Base-by-base conservation (phyloP, 2,113 vertebrate genomes). In the Chinchilla lanigera region DNA sequence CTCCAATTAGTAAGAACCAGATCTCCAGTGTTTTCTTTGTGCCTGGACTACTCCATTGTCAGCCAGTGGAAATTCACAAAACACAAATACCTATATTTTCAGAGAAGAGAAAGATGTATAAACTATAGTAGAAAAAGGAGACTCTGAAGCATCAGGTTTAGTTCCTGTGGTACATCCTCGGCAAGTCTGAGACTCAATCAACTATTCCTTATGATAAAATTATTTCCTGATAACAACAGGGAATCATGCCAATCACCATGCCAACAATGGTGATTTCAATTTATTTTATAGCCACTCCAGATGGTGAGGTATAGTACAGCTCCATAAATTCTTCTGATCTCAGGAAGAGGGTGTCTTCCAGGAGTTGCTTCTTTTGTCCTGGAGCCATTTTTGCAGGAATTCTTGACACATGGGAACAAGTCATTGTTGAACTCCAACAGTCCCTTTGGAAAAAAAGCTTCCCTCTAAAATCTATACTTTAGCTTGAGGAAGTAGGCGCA, bases 1-100 rank as follows among this genome's bases (percentile, higher is more conserved):
- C 26, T 84, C 85, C 96, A 87, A 82, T 38, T 86, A 96, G 80
- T 81, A 87, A 85, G 56, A 91, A 80, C 86, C 44, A 89, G 61
- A 65, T 83, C 93, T 86, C 50, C 44, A 65, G 20, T 85, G 44
- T 95, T 85, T 89, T 81, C 92, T 90, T 89, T 96, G 52, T 96
- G 89, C 41, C 63, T 88, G 24, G 41, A 83, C 50, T 81, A 60
- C 54, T 91, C 69, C 52, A 81, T 85, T 91, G 71, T 77, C 30
- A 52, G 94, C 88, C 83, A 96, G 89, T 93, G 81, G 35, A 96
- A 96, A 95, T 82, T 89, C 56, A 95, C 17, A 84, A 89, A 94
- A 69, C 78, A 84, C 61, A 91, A 87, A 85, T 67, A 47, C 28
- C 22, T 28, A 2, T 67, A 44, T 84, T 93, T 92, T 92, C 73